A percentile compares a stretch with the other conserved stretches of the same genome.
phyloP scores from a whole-genome alignment of 2,797 vertebrate species.

The Sebastolobus altivelis region DNA sequence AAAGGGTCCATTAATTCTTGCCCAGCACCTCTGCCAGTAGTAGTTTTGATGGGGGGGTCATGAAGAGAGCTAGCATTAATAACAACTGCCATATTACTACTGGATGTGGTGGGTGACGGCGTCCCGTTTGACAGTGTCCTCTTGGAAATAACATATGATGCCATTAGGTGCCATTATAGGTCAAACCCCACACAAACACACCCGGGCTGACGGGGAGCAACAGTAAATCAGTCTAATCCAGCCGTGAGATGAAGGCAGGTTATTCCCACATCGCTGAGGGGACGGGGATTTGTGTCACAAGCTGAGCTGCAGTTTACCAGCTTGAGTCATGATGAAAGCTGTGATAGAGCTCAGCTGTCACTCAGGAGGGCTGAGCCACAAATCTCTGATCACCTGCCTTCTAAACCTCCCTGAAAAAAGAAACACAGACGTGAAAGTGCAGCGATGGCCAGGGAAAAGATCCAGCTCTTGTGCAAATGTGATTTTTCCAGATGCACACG shows the following conservation, averaged over 20 bases:
- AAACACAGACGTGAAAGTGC: background rate
- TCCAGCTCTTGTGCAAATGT: conserved; percentile 8
- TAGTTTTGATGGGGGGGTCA: conserved; percentile 64
- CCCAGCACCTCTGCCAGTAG: conserved; percentile 43
- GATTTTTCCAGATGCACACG: background rate
- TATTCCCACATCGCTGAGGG: conserved; percentile 46
- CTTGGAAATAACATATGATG: conserved; percentile 61
- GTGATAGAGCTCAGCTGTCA: conserved; percentile 68
- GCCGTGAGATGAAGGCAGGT: conserved; percentile 58
- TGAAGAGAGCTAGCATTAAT: conserved; percentile 68
- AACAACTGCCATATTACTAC: conserved; percentile 55
- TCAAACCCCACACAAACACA: conserved; percentile 64
- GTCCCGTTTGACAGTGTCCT: conserved; percentile 63
- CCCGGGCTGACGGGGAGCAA: conserved; percentile 15
- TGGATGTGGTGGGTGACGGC: conserved; percentile 37
- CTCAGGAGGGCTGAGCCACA: conserved; percentile 48
- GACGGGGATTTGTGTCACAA: conserved; percentile 57
- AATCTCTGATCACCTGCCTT: conserved; percentile 46
- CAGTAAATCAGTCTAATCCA: conserved; percentile 67
- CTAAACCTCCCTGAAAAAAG: background rate
- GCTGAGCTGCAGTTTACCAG: conserved; percentile 63
- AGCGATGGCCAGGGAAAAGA: background rate
- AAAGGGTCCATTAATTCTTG: conserved; percentile 67
- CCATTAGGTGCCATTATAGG: conserved; percentile 70
- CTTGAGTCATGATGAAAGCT: conserved; percentile 65